Evolutionary conservation across 2,888 invertebrate genomes (phyloP).

Genomic region (Clanis bilineata): DNA sequence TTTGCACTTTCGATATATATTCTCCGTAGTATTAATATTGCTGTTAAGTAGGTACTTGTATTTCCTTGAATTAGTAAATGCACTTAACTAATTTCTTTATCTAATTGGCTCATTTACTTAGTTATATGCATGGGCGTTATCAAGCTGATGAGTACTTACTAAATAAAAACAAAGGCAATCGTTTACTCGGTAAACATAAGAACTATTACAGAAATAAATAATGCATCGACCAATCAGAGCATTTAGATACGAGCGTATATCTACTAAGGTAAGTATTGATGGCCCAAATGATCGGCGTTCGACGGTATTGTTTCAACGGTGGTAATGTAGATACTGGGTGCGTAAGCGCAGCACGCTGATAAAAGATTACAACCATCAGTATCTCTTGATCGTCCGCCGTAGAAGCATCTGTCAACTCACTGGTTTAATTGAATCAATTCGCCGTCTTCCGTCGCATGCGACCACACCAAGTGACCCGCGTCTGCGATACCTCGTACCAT

Average conservation of each 20-base stretch:
- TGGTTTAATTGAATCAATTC: slow-evolving; percentile 69
- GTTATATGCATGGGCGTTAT: slow-evolving; percentile 37
- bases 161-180: slow-evolving; percentile 56
- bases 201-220: slow-evolving; percentile 59
- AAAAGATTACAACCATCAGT: slow-evolving; percentile 75
- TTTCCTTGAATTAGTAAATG: background rate
- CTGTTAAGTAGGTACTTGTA: background rate
- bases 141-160: slow-evolving; percentile 25
- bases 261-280: slow-evolving; percentile 44
- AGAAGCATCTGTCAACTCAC: slow-evolving; percentile 49
- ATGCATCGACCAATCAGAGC: slow-evolving; percentile 63
- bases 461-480: background rate
- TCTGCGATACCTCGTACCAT: background rate
- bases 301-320: slow-evolving; percentile 59
- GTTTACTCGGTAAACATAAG: slow-evolving; percentile 50
- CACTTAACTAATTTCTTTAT: slow-evolving; percentile 21
- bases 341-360: slow-evolving; percentile 58
- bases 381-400: slow-evolving; percentile 62
- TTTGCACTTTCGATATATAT: background rate
- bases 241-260: slow-evolving; percentile 56
- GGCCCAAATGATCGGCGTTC: slow-evolving; percentile 52
- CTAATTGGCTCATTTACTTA: slow-evolving; percentile 28
- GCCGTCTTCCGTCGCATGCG: slow-evolving; percentile 61
- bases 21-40: background rate
- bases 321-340: slow-evolving; percentile 50